These are phyloP conservation scores for Taxidea taxus DNA, from an alignment of 2,113 vertebrate species.

Conservation along the genomic window DNA sequence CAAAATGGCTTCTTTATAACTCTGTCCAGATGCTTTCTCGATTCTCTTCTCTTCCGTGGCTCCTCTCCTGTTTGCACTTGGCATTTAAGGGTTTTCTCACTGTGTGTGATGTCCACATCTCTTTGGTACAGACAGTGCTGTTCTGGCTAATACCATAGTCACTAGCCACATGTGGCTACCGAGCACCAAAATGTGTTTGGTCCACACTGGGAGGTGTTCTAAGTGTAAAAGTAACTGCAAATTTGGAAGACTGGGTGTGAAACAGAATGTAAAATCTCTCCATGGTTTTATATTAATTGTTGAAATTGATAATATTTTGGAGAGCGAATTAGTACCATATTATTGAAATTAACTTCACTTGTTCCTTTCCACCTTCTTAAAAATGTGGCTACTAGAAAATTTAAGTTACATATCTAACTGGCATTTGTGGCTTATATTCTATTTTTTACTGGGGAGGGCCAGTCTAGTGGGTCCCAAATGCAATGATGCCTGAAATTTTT, in stretches of 20 bases:
- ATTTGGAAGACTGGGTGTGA: not conserved
- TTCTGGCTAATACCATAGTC: not conserved
- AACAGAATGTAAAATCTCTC: not conserved
- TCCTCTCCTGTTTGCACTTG: accelerated
- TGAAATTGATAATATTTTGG: not conserved
- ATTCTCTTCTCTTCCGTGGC: not conserved
- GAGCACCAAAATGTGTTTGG: not conserved
- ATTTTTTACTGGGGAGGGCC: not conserved
- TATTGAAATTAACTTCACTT: not conserved
- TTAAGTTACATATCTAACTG: not conserved
- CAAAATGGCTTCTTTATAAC: not conserved
- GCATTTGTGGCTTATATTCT: not conserved
- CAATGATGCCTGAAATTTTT: not conserved
- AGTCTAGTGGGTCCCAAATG: not conserved
- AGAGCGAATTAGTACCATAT: not conserved
- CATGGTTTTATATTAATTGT: not conserved
- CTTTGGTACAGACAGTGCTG: not conserved
- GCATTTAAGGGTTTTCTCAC: not conserved
- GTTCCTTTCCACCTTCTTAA: not conserved
- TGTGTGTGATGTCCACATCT: accelerated
- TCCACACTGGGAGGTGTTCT: not conserved
- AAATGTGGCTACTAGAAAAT: not conserved
- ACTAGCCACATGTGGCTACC: not conserved
- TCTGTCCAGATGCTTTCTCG: not conserved
- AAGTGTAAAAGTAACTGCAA: not conserved